phyloP scores from a whole-genome alignment of 2,797 vertebrate genomes.

The Moxostoma hubbsi region DNA sequence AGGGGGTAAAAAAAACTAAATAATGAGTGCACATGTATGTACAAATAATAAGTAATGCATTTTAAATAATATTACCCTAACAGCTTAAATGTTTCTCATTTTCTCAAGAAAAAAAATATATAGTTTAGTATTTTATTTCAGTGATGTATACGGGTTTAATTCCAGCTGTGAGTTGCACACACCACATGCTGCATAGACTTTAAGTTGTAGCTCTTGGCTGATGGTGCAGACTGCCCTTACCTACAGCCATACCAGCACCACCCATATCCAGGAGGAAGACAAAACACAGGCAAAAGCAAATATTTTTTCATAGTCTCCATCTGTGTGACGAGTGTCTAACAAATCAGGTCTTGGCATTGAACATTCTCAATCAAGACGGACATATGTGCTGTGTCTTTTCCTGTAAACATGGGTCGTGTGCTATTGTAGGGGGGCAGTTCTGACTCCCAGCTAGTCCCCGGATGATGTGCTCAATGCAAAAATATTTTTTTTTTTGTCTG shows the following conservation, averaged over 20 bases:
- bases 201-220: conserved; percentile 77
- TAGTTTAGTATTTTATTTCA: too few relatives aligned
- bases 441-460: conserved; percentile 89
- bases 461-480: conserved; percentile 86
- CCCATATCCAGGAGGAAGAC: conserved; percentile 45
- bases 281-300: conserved; percentile 23
- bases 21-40: too few relatives aligned
- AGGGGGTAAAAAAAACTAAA: too few relatives aligned
- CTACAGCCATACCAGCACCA: conserved; percentile 60
- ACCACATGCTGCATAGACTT: not conserved
- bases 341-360: conserved; percentile 13
- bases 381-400: conserved; percentile 32
- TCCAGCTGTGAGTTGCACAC: too few relatives aligned
- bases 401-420: conserved; percentile 52
- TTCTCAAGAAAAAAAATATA: too few relatives aligned
- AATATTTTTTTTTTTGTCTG: conserved; percentile 81
- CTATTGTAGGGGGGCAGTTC: conserved; percentile 78
- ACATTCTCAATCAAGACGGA: not conserved
- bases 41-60: too few relatives aligned
- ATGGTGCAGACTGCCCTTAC: conserved; percentile 82
- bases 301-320: not conserved
- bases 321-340: not conserved
- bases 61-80: too few relatives aligned
- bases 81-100: too few relatives aligned
- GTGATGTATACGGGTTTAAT: too few relatives aligned